Base-by-base conservation (phyloP, 2,113 vertebrate genomes). In the Clarias batrachus region DNA sequence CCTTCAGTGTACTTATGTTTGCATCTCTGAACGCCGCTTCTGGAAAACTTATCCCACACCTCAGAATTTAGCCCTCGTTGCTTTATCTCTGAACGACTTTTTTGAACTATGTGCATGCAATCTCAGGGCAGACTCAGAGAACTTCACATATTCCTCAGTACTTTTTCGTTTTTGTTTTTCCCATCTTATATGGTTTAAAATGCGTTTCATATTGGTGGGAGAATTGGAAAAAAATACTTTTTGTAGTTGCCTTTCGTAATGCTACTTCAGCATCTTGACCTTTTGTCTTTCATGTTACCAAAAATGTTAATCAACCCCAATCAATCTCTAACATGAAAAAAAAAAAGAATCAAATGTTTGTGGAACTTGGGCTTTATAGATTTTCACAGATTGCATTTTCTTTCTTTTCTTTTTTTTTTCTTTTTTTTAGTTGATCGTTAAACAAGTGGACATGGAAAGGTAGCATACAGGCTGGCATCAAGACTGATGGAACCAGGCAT, bases 101-200 rank as follows among this genome's bases (percentile, higher is more conserved):
- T 76, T 76, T 86, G 79, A 80, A 83, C 66, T 85, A 71, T 73
- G 81, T 86, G 79, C 86, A 87, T 70, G 78, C 86, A 87, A 74
- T 87, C 88, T 89, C 88, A 89, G 88, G 88, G 86, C 83, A 85
- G 71, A 73, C 88, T 89, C 86, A 63, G 83, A 89, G 88, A 89
- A 82, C 56, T 80, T 78, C 13, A 27, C 56, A 27, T 56, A 27
- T 27, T 56, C 5, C 16, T 78, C 52, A 78, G n/a, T 56, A n/a
- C 13, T 27, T 3, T 23, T 21, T 11, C 48, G 48, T 4, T 10
- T 10, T 23, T 10, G 3, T 19, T 9, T 37, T 48, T 48, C 48
- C 48, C 48, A 48, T 48, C 48, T 48, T 48, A 74, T 48, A 17
- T 66, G 52, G 37, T 25, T n/a, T 56, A 78, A 25, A 78, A 56